phyloP scores from a whole-genome alignment of 2,888 invertebrate genomes.

The Ochropleura plecta region DNA sequence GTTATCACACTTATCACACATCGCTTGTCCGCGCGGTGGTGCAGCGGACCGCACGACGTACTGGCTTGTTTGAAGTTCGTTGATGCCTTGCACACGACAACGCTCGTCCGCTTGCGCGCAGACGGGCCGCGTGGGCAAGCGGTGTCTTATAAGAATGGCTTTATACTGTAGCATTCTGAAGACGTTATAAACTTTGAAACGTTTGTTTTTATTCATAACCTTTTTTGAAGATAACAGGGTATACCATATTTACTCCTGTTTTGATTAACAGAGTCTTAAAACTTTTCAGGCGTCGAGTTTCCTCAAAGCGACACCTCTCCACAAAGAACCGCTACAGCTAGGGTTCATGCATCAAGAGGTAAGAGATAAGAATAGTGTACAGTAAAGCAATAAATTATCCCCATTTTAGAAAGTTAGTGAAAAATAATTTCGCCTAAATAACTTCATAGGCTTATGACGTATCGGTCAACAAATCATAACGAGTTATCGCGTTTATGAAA shows the following conservation, averaged over 20 bases:
- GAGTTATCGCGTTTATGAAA: not conserved
- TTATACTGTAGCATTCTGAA: not conserved
- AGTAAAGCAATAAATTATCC: not conserved
- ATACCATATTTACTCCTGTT: not conserved
- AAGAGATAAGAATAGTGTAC: slow-evolving; percentile 11
- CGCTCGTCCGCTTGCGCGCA: not conserved
- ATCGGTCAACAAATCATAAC: not conserved
- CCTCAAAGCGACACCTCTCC: slow-evolving; percentile 63
- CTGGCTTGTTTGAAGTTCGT: not conserved
- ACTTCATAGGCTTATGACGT: not conserved
- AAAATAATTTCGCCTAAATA: not conserved
- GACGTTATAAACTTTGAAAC: not conserved
- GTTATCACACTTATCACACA: not conserved
- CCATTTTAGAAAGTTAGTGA: not conserved
- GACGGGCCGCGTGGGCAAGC: not conserved
- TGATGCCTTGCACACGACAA: not conserved
- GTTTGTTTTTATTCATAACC: not conserved
- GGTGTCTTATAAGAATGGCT: not conserved
- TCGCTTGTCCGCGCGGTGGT: not conserved
- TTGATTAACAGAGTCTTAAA: slow-evolving; percentile 79
- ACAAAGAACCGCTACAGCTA: slow-evolving; percentile 60
- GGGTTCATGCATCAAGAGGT: slow-evolving; percentile 73
- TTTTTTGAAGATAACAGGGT: not conserved
- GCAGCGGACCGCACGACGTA: not conserved
- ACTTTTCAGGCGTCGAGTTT: slow-evolving; percentile 64